phyloP scores from a whole-genome alignment of 2,888 invertebrate species.

The Pycnomerus fuliginosus region DNA sequence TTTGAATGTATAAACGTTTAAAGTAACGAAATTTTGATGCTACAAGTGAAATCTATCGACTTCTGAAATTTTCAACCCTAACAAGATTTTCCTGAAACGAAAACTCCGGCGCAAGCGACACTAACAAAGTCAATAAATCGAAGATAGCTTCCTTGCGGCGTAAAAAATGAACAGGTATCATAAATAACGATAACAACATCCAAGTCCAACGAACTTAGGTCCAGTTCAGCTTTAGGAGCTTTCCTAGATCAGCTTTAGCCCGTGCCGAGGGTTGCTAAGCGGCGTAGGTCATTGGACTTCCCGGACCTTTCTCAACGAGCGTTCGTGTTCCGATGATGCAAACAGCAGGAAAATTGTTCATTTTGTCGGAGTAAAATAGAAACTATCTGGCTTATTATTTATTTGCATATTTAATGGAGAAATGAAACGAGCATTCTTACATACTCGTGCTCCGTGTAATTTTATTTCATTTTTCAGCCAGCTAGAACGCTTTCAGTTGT shows the following conservation, averaged over 20 bases:
- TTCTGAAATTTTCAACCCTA: too few relatives aligned
- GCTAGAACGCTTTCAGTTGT: too few relatives aligned
- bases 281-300: constrained; percentile 24
- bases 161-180: too few relatives aligned
- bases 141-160: not conserved
- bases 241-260: constrained; percentile 21
- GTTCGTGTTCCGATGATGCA: constrained; percentile 18
- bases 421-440: too few relatives aligned
- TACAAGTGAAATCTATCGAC: too few relatives aligned
- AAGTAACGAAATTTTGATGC: too few relatives aligned
- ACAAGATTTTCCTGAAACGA: too few relatives aligned
- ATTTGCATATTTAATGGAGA: too few relatives aligned
- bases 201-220: constrained; percentile 16
- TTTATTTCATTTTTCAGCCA: too few relatives aligned
- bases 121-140: not conserved
- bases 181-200: constrained; percentile 14
- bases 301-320: constrained; percentile 26
- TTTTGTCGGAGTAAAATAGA: not conserved
- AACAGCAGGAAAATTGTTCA: constrained; percentile 9
- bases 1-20: too few relatives aligned
- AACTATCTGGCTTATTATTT: not conserved
- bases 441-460: too few relatives aligned
- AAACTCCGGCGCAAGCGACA: too few relatives aligned
- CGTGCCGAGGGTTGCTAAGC: constrained; percentile 22
- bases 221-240: constrained; percentile 15